These are phyloP conservation scores for Phoeniculus purpureus DNA, from an alignment of 2,797 vertebrate genomes.

Conservation along the genomic window DNA sequence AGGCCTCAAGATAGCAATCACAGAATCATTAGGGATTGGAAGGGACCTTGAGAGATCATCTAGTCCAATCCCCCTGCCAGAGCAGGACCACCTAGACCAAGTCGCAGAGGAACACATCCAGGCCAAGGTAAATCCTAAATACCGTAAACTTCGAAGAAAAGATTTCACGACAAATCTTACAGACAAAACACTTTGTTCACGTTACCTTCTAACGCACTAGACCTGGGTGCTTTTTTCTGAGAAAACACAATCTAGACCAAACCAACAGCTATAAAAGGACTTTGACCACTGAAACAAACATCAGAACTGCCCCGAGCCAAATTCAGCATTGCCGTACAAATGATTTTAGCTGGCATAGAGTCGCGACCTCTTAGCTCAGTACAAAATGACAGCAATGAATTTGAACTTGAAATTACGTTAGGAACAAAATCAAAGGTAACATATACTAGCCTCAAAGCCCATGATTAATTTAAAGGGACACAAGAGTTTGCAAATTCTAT, in stretches of 20 bases:
- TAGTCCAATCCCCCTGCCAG: too few species aligned
- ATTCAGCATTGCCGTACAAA: background rate
- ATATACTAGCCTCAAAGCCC: background rate
- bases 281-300: background rate
- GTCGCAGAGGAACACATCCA: too few species aligned
- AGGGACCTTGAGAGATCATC: too few species aligned
- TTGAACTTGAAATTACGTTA: conserved; percentile 39
- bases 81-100: too few species aligned
- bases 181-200: background rate
- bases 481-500: background rate
- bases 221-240: background rate
- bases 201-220: background rate
- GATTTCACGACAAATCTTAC: conserved; percentile 3
- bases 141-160: background rate
- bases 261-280: background rate
- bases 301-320: background rate
- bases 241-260: background rate
- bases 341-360: background rate
- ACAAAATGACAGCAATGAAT: conserved; percentile 50
- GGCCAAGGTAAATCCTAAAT: background rate
- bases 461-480: conserved; percentile 27
- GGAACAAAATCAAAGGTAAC: conserved; percentile 36
- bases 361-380: conserved; percentile 6
- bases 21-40: background rate
- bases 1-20: background rate